phyloP scores from a whole-genome alignment of 2,113 vertebrate genomes.

The Prochilodus magdalenae region DNA sequence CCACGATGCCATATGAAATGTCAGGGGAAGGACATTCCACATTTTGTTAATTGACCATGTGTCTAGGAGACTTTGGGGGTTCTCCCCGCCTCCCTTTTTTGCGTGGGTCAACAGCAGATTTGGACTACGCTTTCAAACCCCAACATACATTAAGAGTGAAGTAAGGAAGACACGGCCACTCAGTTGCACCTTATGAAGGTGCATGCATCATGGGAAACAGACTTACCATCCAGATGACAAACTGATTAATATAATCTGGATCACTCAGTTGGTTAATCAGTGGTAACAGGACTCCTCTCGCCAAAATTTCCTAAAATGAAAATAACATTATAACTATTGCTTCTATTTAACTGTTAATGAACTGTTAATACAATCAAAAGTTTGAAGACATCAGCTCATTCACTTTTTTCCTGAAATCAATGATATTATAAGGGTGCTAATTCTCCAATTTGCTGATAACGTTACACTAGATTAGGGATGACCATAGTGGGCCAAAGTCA shows the following conservation, averaged over 20 bases:
- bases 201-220: neutral
- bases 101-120: too few relatives aligned
- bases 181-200: too few relatives aligned
- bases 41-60: neutral
- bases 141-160: too few relatives aligned
- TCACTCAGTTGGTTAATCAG: slow-evolving; percentile 98
- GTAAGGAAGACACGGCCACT: too few relatives aligned
- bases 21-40: neutral
- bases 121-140: too few relatives aligned
- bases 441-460: too few relatives aligned
- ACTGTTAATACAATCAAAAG: too few relatives aligned
- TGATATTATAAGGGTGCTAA: too few relatives aligned
- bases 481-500: too few relatives aligned
- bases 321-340: neutral
- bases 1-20: neutral
- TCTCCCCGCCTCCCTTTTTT: neutral
- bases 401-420: too few relatives aligned
- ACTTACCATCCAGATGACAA: slow-evolving; percentile 99
- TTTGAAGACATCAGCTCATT: too few relatives aligned
- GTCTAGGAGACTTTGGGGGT: neutral
- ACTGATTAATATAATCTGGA: slow-evolving; percentile 99
- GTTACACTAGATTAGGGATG: too few relatives aligned
- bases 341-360: neutral
- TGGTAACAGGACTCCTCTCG: slow-evolving; percentile 95
- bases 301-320: slow-evolving; percentile 89